phyloP scores from a whole-genome alignment of 2,797 vertebrate species.

The Prionace glauca region DNA sequence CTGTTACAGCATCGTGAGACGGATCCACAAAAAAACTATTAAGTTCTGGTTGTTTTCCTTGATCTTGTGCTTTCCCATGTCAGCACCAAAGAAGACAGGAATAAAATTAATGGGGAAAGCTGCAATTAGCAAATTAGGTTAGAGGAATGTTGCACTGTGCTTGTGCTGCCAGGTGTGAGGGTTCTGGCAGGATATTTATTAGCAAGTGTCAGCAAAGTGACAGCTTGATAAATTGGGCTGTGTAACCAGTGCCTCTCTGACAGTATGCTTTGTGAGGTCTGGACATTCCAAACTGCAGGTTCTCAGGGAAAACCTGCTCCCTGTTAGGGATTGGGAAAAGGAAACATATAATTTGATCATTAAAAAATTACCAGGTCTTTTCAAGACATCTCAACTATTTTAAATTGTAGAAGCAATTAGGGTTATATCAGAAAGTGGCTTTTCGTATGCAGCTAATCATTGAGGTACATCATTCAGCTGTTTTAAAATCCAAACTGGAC shows the following conservation, averaged over 20 bases:
- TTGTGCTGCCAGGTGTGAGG: conserved; percentile 82
- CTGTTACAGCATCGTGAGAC: not conserved
- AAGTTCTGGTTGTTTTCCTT: conserved; percentile 23
- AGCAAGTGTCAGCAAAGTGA: conserved; percentile 97
- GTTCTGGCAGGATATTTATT: conserved; percentile 99
- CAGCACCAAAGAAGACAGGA: conserved; percentile 86
- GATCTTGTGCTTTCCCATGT: conserved; percentile 52
- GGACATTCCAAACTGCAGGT: conserved; percentile 81
- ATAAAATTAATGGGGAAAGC: conserved; percentile 91
- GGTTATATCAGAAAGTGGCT: not conserved
- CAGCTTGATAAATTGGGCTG: conserved; percentile 99
- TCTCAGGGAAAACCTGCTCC: conserved; percentile 45
- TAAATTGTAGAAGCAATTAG: conserved; percentile 22
- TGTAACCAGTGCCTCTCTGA: conserved; percentile 91
- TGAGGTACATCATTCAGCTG: not conserved
- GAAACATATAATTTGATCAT: conserved; percentile 32
- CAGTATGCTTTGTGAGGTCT: conserved; percentile 91
- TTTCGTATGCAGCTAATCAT: too few relatives aligned
- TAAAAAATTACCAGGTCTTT: conserved; percentile 1
- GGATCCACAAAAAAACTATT: not conserved
- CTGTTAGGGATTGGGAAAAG: conserved; percentile 16
- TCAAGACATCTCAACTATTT: conserved; percentile 1
- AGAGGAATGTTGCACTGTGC: conserved; percentile 76
- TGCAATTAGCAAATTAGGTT: conserved; percentile 99
- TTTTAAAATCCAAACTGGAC: not conserved